A percentile compares a stretch with the other conserved stretches of the same genome.
phyloP scores from a whole-genome alignment of 2,888 invertebrate species.

The Ernsta delagoae region DNA sequence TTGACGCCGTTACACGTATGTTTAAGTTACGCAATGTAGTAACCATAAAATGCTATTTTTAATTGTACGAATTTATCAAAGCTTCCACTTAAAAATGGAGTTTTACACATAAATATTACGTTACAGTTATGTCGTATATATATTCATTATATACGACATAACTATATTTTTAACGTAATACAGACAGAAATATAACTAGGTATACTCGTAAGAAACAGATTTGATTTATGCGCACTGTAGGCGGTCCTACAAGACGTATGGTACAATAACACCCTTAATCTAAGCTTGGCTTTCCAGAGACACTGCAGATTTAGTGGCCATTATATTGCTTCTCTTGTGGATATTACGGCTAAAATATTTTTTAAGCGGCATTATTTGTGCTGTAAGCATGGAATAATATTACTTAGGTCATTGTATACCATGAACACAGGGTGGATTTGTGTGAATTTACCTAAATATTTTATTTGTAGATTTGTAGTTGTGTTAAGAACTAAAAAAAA shows the following conservation, averaged over 20 bases:
- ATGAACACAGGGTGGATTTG: too few species aligned
- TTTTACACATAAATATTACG: too few species aligned
- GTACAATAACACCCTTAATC: constrained; percentile 72
- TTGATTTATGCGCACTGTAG: constrained; percentile 44
- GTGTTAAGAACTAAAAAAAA: too few species aligned
- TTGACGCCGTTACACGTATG: too few species aligned
- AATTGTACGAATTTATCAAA: too few species aligned
- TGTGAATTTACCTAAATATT: too few species aligned
- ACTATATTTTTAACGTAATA: not conserved
- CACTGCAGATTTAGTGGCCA: constrained; percentile 36
- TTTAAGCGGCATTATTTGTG: constrained; percentile 6
- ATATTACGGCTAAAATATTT: constrained; percentile 30
- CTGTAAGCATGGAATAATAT: not conserved
- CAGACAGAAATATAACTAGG: not conserved
- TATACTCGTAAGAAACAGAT: constrained; percentile 11
- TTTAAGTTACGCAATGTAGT: too few species aligned
- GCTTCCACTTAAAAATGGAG: too few species aligned
- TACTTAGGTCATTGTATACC: not conserved
- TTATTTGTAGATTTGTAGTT: too few species aligned
- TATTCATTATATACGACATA: too few species aligned
- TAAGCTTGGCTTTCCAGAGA: constrained; percentile 58
- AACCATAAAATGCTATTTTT: too few species aligned
- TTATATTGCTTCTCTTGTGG: constrained; percentile 24
- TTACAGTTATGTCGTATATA: too few species aligned
- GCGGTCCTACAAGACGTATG: constrained; percentile 62